Evolutionary conservation across 2,797 vertebrate genomes (phyloP).

Genomic region (Artibeus lituratus): DNA sequence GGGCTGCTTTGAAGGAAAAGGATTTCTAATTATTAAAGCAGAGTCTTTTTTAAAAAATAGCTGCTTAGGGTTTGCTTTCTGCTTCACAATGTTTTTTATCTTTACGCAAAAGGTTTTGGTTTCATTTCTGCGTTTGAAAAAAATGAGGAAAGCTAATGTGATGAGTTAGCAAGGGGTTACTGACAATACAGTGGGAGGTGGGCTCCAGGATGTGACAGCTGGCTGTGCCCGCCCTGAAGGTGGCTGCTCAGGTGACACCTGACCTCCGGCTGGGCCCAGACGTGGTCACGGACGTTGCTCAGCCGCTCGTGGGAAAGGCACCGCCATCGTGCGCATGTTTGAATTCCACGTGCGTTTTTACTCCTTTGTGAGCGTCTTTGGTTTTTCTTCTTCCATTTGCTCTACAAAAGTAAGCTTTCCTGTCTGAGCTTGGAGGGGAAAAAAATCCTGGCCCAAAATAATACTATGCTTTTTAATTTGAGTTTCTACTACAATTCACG

Average conservation of each 20-base stretch:
- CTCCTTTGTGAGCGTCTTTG: constrained; percentile 42
- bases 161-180: background rate
- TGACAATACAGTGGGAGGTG: background rate
- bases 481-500: constrained; percentile 65
- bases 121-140: constrained; percentile 20
- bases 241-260: background rate
- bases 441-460: background rate
- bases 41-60: constrained; percentile 10
- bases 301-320: constrained; percentile 42
- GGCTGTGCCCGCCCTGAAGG: background rate
- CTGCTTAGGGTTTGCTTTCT: background rate
- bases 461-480: constrained; percentile 68
- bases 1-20: background rate
- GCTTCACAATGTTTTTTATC: constrained; percentile 7
- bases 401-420: constrained; percentile 11
- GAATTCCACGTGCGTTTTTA: constrained; percentile 54
- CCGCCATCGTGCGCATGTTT: constrained; percentile 44
- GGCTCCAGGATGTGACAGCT: background rate
- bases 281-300: background rate
- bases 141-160: background rate
- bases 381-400: constrained; percentile 56
- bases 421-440: background rate
- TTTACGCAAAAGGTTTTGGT: constrained; percentile 35
- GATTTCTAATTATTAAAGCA: constrained; percentile 45
- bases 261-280: background rate